Percentiles rank a stretch among this genome's conserved stretches.
phyloP scores from a whole-genome alignment of 2,888 invertebrate genomes.

The Automeris io region DNA sequence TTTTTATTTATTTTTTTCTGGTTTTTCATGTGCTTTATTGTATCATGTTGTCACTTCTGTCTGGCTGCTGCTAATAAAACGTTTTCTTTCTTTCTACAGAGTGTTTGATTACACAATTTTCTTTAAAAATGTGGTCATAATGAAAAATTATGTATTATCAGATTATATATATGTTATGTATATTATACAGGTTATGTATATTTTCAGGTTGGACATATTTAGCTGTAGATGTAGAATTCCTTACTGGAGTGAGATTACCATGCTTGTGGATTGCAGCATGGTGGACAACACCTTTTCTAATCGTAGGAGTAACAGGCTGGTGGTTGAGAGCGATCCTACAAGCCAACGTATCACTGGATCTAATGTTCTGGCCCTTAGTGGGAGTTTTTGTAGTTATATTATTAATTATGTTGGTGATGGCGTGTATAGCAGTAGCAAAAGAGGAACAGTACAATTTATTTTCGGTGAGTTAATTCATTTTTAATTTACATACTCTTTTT shows the following conservation, averaged over 20 bases:
- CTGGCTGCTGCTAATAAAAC: no score
- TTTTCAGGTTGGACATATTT: conserved; percentile 61
- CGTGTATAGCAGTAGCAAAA: conserved; percentile 58
- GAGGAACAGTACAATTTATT: conserved; percentile 67
- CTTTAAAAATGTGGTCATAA: no score
- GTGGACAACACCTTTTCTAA: conserved; percentile 50
- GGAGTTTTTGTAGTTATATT: conserved; percentile 47
- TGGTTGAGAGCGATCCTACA: conserved; percentile 53
- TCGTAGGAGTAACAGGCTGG: conserved; percentile 59
- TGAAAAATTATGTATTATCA: no score
- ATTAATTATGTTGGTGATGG: conserved; percentile 52
- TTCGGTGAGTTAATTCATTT: conserved; percentile 36
- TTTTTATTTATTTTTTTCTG: no score
- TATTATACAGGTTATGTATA: no score
- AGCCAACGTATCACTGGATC: conserved; percentile 34
- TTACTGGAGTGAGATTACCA: conserved; percentile 54
- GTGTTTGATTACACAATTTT: no score
- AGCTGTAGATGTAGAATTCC: conserved; percentile 58
- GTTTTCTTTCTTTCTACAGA: no score
- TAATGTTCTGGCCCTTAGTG: conserved; percentile 53
- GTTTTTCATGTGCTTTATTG: no score
- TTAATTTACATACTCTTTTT: background rate
- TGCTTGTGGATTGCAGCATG: conserved; percentile 54
- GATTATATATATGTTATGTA: no score
- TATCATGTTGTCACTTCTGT: no score